Evolutionary conservation across 2,888 invertebrate genomes (phyloP), one percentile per base, ranked within the genome.

Genomic region (Latrodectus elegans): DNA sequence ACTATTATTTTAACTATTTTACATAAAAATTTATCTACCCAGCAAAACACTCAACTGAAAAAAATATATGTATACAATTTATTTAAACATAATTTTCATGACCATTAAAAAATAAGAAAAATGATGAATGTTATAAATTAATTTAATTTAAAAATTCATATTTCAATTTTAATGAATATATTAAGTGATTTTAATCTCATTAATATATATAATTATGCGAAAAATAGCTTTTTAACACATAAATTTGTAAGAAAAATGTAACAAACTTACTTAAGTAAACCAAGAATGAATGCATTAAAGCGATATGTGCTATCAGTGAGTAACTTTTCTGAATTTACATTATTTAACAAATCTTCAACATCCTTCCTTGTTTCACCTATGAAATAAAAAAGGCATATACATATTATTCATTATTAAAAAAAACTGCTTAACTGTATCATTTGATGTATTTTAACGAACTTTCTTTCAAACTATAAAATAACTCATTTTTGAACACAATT

Each of bases 231-330:
- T 14, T 64, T 9, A n/a, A 14, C 9, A 64, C 4, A 64, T 9
- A 64, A 64, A 64, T 38, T 38, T 38, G 3, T n/a, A 64, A 12
- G 14, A n/a, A 64, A 8, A 64, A 12, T 64, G 22, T 14, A 10
- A 68, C 10, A 52, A 9, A 89, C 91, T 90, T 92, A 93, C 95
- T 97, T 97, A 81, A 97, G 93, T 88, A 97, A 93, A 71, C 97
- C 97, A 91, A 97, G 95, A 89, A 97, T 95, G 92, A 97, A 97
- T 79, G 97, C 96, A 92, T 97, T 96, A 92, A 97, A 97, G 60
- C 83, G 73, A 60, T 86, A 86, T 70, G 86, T 89, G 64, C 84
- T 89, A 55, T 85, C 85, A 9, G 86, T 80, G 38, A 89, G 79
- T 26, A 83, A 26, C 51, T 89, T 84, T 72, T 89, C 86, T 53